phyloP scores from a whole-genome alignment of 1,140 invertebrate species.

The Sweltsa coloradensis region DNA sequence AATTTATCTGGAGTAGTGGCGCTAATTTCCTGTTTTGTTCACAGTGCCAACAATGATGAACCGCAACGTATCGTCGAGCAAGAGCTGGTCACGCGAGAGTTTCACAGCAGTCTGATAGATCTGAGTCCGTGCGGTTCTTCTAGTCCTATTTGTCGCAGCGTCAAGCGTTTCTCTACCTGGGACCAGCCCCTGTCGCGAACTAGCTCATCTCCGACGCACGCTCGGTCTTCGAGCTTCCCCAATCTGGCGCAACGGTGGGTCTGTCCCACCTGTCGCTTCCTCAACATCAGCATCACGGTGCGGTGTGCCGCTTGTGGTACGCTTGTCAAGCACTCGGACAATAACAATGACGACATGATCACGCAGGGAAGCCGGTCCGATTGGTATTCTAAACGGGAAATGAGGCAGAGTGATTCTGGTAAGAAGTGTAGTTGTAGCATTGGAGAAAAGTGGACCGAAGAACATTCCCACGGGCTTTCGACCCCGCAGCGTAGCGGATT shows the following conservation, averaged over 20 bases:
- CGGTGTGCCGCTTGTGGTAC: conserved; percentile 17
- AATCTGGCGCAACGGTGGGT: conserved; percentile 20
- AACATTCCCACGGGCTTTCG: background rate
- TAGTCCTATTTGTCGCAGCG: conserved; percentile 2
- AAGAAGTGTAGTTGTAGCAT: background rate
- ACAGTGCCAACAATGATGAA: too few relatives aligned
- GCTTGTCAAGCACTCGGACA: background rate
- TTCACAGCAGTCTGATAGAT: conserved; percentile 6
- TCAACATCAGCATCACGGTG: conserved; percentile 21
- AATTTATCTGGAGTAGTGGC: too few relatives aligned
- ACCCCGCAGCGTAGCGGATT: background rate
- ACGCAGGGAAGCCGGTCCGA: background rate
- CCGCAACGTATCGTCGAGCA: too few relatives aligned
- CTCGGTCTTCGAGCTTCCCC: conserved; percentile 15
- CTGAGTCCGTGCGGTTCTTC: background rate
- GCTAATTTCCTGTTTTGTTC: too few relatives aligned
- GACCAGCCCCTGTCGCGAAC: background rate
- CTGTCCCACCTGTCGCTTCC: conserved; percentile 23
- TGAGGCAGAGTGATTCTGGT: too few relatives aligned
- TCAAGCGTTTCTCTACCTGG: conserved; percentile 7
- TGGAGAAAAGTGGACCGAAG: background rate
- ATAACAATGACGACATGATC: conserved; percentile 9
- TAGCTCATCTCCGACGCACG: background rate
- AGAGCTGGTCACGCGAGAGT: background rate
- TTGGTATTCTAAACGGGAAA: background rate